Base-by-base conservation (phyloP, 2,888 invertebrate genomes). In the Patella depressa region DNA sequence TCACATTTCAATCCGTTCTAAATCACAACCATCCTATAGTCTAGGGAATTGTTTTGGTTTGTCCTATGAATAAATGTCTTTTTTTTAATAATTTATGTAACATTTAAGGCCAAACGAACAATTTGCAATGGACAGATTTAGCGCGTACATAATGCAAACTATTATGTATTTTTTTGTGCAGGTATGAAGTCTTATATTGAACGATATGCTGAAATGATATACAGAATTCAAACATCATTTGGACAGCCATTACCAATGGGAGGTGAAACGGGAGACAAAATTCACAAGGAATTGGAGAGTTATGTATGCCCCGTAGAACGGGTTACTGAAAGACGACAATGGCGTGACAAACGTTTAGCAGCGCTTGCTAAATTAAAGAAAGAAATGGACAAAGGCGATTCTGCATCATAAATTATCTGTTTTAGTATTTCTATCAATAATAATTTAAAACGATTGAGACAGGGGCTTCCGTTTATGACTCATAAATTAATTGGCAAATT, bases 301-400 rank as follows among this genome's bases (percentile, higher is more conserved):
- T 74, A 81, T 59, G 82, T 78, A 1, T 81, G 89, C 9, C 90
- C 90, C 3, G 79, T 89, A 17, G 84, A 87, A n/a, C 76, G 81
- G 70, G 76, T 91, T 11, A 79, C 81, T 4, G 84, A 85, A 19
- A 80, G 89, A 53, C 79, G 90, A 72, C 77, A 83, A 65, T 90
- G 90, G 90, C 82, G 91, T 70, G 90, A 91, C 81, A 81, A 79
- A 11, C 81, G 88, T 57, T 81, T 91, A n/a, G 85, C 88, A 1
- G 86, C 85, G n/a, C 84, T 91, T 19, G 87, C 90, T 17, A 90
- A 88, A 80, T 84, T 91, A 7, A 90, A 90, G 78, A 81, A 80
- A 24, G 83, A 87, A 17, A 76, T 88, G 75, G 81, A 84, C 29
- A 72, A 75, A 14, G 78, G 77, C 15, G 80, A 81, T 54, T 24